A percentile compares a stretch with the other conserved stretches of the same genome.
These are phyloP conservation scores for Epinotia bilunana DNA, from an alignment of 2,888 invertebrate species.

Conservation along the genomic window DNA sequence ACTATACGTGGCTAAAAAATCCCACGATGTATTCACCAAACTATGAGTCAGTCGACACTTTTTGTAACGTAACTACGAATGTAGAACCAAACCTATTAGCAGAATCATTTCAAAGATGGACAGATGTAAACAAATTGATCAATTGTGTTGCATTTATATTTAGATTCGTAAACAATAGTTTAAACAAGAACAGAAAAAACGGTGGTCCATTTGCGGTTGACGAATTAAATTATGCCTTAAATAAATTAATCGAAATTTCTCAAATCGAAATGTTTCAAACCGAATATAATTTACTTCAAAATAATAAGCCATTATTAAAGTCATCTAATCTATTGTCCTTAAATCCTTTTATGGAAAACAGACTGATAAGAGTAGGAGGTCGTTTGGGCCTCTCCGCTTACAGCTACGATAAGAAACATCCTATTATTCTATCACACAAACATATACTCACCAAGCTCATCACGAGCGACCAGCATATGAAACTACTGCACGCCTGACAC, in stretches of 20 bases:
- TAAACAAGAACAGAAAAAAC: neutral
- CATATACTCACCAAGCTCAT: conserved; percentile 15
- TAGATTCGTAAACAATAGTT: conserved; percentile 5
- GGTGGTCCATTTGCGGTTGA: conserved; percentile 1
- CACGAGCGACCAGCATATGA: conserved; percentile 3
- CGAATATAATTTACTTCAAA: conserved; percentile 18
- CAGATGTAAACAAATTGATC: neutral
- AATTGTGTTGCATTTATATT: conserved; percentile 6
- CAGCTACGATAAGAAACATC: conserved; percentile 12
- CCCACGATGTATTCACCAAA: too few species aligned
- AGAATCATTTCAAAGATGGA: conserved; percentile 15
- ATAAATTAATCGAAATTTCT: conserved; percentile 19
- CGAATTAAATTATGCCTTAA: conserved; percentile 2
- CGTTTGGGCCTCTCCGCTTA: conserved; percentile 1
- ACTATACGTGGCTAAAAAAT: too few species aligned
- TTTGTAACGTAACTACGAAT: conserved; percentile 1
- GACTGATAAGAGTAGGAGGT: conserved; percentile 11
- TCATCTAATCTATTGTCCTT: conserved; percentile 14
- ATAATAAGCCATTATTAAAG: neutral
- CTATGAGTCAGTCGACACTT: neutral
- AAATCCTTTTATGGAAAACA: conserved; percentile 8
- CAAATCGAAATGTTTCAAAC: conserved; percentile 25
- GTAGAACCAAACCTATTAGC: neutral
- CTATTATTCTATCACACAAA: conserved; percentile 10
- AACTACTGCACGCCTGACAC: conserved; percentile 9